These are phyloP conservation scores for Pongo pygmaeus DNA, from an alignment of 2,113 vertebrate genomes.

Conservation along the genomic window DNA sequence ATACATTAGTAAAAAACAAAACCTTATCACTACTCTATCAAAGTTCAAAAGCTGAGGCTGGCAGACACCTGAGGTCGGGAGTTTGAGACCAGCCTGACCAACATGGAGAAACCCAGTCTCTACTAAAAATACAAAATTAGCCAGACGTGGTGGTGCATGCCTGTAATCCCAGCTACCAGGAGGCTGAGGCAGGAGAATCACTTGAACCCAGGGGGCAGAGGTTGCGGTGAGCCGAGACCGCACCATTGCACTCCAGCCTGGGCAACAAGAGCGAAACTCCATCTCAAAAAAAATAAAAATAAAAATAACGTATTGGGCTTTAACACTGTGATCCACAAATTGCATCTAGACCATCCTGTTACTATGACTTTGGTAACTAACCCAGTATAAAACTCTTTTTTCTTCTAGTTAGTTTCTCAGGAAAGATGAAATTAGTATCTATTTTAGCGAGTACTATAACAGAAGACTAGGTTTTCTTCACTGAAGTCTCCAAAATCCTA, in stretches of 20 bases:
- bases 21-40: neutral
- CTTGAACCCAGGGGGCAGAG: no score
- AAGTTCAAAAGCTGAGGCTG: neutral
- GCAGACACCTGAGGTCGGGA: no score
- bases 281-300: no score
- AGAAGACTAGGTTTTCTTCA: neutral
- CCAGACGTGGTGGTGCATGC: no score
- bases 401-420: neutral
- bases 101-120: no score
- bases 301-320: neutral
- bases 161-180: no score
- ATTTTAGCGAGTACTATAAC: neutral
- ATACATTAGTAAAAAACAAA: neutral
- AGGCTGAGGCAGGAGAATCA: no score
- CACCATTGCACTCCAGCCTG: no score
- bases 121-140: no score
- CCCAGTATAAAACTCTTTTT: neutral
- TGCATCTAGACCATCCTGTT: neutral
- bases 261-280: no score
- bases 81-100: no score
- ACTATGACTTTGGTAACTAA: neutral
- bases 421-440: neutral
- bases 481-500: neutral
- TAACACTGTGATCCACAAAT: neutral
- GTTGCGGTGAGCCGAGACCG: no score